Percentiles rank a stretch among this genome's conserved stretches.
phyloP scores from a whole-genome alignment of 2,888 invertebrate genomes.

The Julus scandinavius region DNA sequence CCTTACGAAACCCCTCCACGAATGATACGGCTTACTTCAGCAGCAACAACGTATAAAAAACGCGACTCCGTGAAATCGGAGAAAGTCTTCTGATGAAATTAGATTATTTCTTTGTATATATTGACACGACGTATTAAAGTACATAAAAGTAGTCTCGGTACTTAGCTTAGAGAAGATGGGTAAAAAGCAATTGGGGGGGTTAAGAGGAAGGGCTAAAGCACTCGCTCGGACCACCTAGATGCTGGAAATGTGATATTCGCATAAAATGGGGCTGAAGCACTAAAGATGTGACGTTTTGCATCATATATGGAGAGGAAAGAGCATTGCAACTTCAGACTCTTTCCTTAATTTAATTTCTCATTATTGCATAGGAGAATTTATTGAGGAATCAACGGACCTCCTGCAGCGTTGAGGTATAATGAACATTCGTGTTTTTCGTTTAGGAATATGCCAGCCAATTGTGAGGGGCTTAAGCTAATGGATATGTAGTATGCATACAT shows the following conservation, averaged over 20 bases:
- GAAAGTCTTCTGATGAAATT: slow-evolving; percentile 36
- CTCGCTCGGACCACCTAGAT: not conserved
- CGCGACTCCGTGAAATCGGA: slow-evolving; percentile 37
- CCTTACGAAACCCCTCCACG: not conserved
- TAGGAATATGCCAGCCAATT: not conserved
- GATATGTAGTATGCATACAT: not conserved
- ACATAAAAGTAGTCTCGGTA: slow-evolving; percentile 21
- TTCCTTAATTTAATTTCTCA: slow-evolving; percentile 37
- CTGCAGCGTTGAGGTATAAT: not conserved
- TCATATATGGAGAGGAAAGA: not conserved
- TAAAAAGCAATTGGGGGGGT: slow-evolving; percentile 43
- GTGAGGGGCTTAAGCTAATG: not conserved
- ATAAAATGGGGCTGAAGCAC: not conserved
- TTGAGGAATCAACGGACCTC: not conserved
- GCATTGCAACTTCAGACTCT: not conserved
- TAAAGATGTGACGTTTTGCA: not conserved
- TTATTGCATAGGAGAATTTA: not conserved
- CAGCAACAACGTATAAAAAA: slow-evolving; percentile 41
- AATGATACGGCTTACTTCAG: slow-evolving; percentile 40
- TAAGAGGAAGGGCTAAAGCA: not conserved
- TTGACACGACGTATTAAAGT: slow-evolving; percentile 17
- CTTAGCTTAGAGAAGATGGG: slow-evolving; percentile 1
- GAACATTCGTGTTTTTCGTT: slow-evolving; percentile 23
- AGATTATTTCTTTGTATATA: slow-evolving; percentile 36
- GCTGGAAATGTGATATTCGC: not conserved